Percentiles rank a stretch among this genome's conserved stretches.
phyloP scores from a whole-genome alignment of 2,113 vertebrate genomes.

The Eurystomus gularis region DNA sequence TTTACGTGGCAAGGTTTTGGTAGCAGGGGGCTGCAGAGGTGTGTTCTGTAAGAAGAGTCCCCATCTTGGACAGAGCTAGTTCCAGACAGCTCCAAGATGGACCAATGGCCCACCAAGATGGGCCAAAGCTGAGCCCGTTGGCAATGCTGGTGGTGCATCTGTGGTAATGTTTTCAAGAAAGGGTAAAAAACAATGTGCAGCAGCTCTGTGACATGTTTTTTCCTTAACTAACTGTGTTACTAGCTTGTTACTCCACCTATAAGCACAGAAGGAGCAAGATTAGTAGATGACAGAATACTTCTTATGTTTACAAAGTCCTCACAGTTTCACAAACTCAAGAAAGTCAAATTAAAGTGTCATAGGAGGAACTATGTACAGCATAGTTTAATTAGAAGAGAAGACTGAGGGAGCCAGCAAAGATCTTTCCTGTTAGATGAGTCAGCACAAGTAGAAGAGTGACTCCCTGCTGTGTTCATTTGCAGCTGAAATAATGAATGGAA shows the following conservation, averaged over 20 bases:
- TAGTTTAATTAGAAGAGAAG: background rate
- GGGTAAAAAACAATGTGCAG: background rate
- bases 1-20: background rate
- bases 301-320: background rate
- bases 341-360: background rate
- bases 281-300: background rate
- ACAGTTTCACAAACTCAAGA: background rate
- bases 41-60: background rate
- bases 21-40: background rate
- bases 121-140: background rate
- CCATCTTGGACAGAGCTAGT: fast-evolving
- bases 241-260: background rate
- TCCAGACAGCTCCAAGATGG: background rate
- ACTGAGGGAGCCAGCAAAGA: background rate
- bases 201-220: background rate
- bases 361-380: background rate
- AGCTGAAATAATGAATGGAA: background rate
- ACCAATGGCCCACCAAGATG: background rate
- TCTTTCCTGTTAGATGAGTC: background rate
- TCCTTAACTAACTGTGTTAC: background rate
- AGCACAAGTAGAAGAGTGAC: background rate
- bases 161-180: background rate
- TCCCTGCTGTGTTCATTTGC: background rate
- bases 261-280: background rate
- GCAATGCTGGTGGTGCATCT: background rate